Base-by-base conservation (phyloP, 1,140 invertebrate species). In the Drosophila ohnishii region DNA sequence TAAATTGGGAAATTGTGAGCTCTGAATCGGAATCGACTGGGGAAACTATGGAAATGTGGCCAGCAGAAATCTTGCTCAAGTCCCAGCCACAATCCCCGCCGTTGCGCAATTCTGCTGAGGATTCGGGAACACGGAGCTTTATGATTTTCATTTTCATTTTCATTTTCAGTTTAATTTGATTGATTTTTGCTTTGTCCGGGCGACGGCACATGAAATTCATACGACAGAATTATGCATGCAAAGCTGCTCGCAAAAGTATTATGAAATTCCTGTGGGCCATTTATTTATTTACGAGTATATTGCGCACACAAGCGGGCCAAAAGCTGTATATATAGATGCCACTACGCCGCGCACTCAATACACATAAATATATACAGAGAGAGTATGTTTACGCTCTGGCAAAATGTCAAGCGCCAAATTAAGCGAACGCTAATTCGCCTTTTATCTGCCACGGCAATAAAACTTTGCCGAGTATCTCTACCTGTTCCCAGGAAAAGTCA, bases 81-180 rank as follows among this genome's bases (percentile, higher is more conserved):
- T 72, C 67, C 40, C 39, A 14, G 65, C 39, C 66, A 50, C 50
- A 59, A 59, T 60, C 34, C 32, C 19, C 13, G 32, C 14, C 32
- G 13, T 32, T 32, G 19, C 32, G 28, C 19, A 57, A 56, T 32
- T 59, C 13, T 37, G 14, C 25, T 22, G 37, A 13, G 57, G 10
- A n/a, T n/a, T 28, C 8, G 19, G 11, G 11, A 28, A 42, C 42
- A 22, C 32, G 19, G 13, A 37, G 35, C 58, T 72, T 73, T 67
- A 70, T 87, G 70, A 82, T 82, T 82, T 87, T 67, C 61, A 72
- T 82, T 82, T 82, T 67, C 61, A 72, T 82, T 82, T 82, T 70
- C 57, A 70, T 72, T 87, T 79, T 70, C 79, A 58, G 65, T 88
- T 87, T 88, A 83, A 87, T 88, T 84, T 83, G 75, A 87, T 87